Evolutionary conservation across 2,113 vertebrate genomes (phyloP), one percentile per base, ranked within the genome.

Genomic region (Bubo scandiacus): DNA sequence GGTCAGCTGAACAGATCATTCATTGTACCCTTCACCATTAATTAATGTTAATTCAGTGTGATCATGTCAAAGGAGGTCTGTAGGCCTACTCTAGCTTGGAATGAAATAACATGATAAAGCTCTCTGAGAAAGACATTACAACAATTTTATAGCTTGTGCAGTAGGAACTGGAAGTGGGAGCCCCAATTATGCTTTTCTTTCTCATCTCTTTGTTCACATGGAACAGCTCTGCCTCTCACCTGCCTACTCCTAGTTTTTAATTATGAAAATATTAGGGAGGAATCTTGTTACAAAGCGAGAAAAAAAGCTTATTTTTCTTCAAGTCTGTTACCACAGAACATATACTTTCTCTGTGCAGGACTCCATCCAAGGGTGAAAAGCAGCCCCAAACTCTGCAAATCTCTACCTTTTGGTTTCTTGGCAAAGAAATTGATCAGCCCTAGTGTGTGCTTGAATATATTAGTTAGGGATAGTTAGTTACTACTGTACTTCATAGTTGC

Each of bases 241-340:
- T 88, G 59, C 89, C 91, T 92, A 88, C 86, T 91, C 67, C n/a
- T 81, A 45, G 59, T 67, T 96, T 96, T 95, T 91, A 92, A 86
- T 95, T 81, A 91, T 47, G 86, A 94, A 97, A 97, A 88, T 95
- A 86, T 92, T 94, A 65, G 52, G 74, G 71, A 96, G 30, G 34
- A 92, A 82, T 90, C 85, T 90, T 74, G 38, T 86, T 91, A 68
- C 16, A 84, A 78, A 88, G 75, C 54, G 82, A 81, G 79, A 88
- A 29, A 52, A 92, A 81, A 96, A 74, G 47, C 34, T 75, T 90
- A 29, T 82, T 95, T 94, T 94, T 68, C 43, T 94, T 51, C 23
- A 49, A 82, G 30, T 63, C 20, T 88, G 15, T 91, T 88, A 90
- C 81, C 45, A 29, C 27, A 70, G 34, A 87, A 62, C 67, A 36